Conservation (phyloP, 2,888 invertebrate genomes). For the Azorinus chamasolen region DNA sequence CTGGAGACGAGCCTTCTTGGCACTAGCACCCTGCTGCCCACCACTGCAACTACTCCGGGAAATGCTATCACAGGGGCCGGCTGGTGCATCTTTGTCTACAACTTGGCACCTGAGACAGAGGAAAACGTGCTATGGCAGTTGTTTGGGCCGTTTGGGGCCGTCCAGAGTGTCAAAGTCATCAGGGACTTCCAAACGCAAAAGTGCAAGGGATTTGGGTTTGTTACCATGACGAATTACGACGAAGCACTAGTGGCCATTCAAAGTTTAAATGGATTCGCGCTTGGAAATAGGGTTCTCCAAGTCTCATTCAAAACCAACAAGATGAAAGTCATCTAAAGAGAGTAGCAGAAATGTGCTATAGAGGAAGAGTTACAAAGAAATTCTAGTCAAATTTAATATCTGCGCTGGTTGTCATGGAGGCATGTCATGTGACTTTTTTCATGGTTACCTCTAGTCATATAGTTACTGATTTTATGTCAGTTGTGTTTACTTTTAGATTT, state of each 20-base stretch:
- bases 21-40: constrained; percentile 82
- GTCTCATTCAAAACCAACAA: constrained; percentile 96
- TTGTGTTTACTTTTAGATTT: too few species aligned
- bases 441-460: constrained; percentile 40
- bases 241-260: constrained; percentile 98
- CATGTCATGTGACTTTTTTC: constrained; percentile 3
- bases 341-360: neutral
- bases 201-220: constrained; percentile 99
- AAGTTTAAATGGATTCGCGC: constrained; percentile 97
- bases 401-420: neutral
- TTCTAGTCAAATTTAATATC: neutral
- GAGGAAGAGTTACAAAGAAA: neutral
- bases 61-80: constrained; percentile 87
- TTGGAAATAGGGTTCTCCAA: constrained; percentile 98
- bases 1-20: constrained; percentile 82
- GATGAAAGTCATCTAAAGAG: constrained; percentile 78
- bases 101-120: constrained; percentile 96
- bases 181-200: constrained; percentile 98
- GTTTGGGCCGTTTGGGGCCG: constrained; percentile 98
- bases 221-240: constrained; percentile 99
- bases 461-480: too few species aligned
- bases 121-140: constrained; percentile 97
- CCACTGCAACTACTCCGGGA: constrained; percentile 75
- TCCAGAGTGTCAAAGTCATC: constrained; percentile 98
- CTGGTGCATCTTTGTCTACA: constrained; percentile 97